phyloP scores from a whole-genome alignment of 2,113 vertebrate genomes.

The Apistogramma diplotaenia region DNA sequence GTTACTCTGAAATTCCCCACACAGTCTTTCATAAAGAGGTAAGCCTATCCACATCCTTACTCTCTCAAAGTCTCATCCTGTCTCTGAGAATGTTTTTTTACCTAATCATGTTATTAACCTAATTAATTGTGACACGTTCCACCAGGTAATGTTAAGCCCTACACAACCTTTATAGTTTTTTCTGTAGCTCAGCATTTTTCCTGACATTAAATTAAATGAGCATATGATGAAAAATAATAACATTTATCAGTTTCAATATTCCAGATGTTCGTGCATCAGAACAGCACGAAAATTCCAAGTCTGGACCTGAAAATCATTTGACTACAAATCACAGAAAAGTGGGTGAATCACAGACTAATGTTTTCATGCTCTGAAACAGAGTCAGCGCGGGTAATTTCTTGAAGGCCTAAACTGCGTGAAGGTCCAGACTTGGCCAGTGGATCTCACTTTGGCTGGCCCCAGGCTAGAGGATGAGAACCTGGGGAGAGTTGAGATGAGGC shows the following conservation, averaged over 20 bases:
- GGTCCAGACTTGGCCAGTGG: constrained; percentile 47
- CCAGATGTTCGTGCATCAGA: not conserved
- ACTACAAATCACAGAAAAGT: not conserved
- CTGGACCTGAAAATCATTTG: not conserved
- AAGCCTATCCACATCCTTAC: not conserved
- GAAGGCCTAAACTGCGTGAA: constrained; percentile 8
- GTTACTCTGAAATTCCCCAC: not conserved
- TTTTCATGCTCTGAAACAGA: not conserved
- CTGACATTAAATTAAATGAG: not conserved
- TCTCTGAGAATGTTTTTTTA: not conserved
- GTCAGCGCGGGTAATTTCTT: constrained; percentile 5
- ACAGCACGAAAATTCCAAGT: not conserved
- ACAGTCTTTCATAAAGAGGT: not conserved
- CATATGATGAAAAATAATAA: not conserved
- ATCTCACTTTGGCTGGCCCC: constrained; percentile 56
- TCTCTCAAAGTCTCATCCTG: not conserved
- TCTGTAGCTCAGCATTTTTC: not conserved
- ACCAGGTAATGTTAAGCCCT: not conserved
- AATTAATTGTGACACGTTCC: not conserved
- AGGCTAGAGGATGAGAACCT: constrained; percentile 72
- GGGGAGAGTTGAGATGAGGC: constrained; percentile 78
- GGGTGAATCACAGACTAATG: not conserved
- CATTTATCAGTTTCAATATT: not conserved
- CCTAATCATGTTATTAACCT: not conserved
- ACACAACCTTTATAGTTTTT: not conserved